Evolutionary conservation across 1,140 invertebrate genomes (phyloP), one percentile per base, ranked within the genome.

Genomic region (Drosophila dunni): DNA sequence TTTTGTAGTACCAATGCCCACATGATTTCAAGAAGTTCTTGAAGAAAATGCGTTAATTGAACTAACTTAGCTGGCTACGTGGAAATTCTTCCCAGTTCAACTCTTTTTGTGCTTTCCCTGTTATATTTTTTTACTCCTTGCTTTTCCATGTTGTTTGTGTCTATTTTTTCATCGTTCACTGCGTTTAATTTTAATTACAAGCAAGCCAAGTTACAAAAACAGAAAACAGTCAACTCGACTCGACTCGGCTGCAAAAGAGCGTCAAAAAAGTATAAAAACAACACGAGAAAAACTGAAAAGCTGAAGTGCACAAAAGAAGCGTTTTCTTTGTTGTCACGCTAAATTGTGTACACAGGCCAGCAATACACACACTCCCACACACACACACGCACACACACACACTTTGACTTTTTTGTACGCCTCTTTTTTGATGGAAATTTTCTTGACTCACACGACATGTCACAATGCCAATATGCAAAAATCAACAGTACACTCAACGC

Each of bases 381-480:
- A 61, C 33, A 58, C 51, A 66, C 48, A 73, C 24, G 53, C 57
- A 44, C 17, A 20, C n/a, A 34, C 24, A 60, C 7, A 60, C 17
- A 13, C 0, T 4, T 15, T 15, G 38, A 58, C n/a, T 8, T 33
- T 17, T 1, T 50, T 38, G 68, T 40, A 9, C 50, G 33, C 29
- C 0, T 50, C 38, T 40, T 36, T 40, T 38, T 53, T 64, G 61
- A 34, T 65, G 61, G n/a, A 60, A 45, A 29, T 36, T 75, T 54
- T 60, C 51, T 67, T 67, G 45, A 51, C 69, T 75, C 57, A 51
- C 51, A 63, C 60, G 54, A 54, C 76, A 66, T 11, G 81, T 78
- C 81, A 80, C 69, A 78, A 74, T 78, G 74, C 62, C 69, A 84
- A 68, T 84, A 84, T 84, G 81, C 74, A 84, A 84, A 84, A 80